phyloP scores from a whole-genome alignment of 1,140 invertebrate species.

The Pinna nobilis region DNA sequence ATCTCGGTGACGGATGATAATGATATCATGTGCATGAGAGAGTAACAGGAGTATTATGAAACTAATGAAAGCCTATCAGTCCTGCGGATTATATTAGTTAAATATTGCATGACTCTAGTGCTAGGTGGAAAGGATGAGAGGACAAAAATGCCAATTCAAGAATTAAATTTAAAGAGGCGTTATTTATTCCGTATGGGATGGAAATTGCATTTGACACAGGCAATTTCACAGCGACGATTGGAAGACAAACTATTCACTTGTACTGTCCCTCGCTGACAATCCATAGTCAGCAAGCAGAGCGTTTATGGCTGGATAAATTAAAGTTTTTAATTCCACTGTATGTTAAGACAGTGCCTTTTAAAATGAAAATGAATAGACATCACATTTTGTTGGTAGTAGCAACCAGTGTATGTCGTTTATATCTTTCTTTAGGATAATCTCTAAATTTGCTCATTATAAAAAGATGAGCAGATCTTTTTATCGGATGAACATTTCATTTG shows the following conservation, averaged over 20 bases:
- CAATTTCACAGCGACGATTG: background rate
- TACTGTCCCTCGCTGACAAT: too few species aligned
- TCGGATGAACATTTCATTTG: too few species aligned
- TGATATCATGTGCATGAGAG: too few species aligned
- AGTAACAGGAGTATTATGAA: background rate
- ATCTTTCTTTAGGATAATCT: too few species aligned
- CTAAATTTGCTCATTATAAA: too few species aligned
- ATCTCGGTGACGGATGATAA: too few species aligned
- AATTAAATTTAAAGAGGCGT: conserved; percentile 18
- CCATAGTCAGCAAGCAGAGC: background rate
- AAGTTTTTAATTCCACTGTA: too few species aligned
- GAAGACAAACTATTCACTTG: background rate
- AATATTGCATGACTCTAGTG: conserved; percentile 4
- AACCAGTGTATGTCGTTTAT: too few species aligned
- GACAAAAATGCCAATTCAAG: background rate
- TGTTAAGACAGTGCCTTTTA: too few species aligned
- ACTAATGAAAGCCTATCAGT: background rate
- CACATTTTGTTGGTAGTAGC: too few species aligned
- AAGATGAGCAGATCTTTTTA: too few species aligned
- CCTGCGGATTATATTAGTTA: background rate
- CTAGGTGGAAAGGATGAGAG: background rate
- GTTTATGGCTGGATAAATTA: background rate
- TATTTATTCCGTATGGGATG: background rate
- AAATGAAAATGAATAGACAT: too few species aligned
- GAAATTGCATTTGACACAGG: background rate